Base-by-base conservation (phyloP, 2,113 vertebrate genomes). In the Recurvirostra avosetta region DNA sequence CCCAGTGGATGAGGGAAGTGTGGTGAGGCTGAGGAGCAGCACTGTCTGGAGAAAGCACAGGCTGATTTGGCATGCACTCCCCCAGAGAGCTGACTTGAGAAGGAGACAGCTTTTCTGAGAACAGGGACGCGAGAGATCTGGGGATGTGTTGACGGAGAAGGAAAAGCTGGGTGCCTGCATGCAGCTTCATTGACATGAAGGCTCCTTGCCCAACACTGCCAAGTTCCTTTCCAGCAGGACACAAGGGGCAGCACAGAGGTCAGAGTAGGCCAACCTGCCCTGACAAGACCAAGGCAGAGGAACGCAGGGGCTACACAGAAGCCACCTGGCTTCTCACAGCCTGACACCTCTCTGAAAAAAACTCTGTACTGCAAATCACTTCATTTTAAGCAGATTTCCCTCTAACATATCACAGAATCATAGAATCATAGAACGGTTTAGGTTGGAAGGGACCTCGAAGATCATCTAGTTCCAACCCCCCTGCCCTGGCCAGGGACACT, bases 81-180 rank as follows among this genome's bases (percentile, higher is more conserved):
- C 16, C 8, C 21, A 20, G 71, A 74, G 45, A 55, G 50, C 58
- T 88, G 75, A 53, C 7, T 45, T 45, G 75, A 70, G 76, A 82
- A 78, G 53, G 36, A 92, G 41, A 83, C 41, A 50, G 82, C 38
- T 93, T 80, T 87, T 77, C 83, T 72, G 52, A 72, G 80, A 95
- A 71, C 15, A 41, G 45, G 13, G n/a, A 89, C n/a, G 19, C 0
- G 1, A 66, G 38, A 80, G 41, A 74, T 58, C 38, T 8, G 7
- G 43, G 26, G 22, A 85, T 43, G 38, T 36, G 29, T 11, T 78
- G 47, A 55, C 4, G 6, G 32, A 74, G n/a, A 59, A 84, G 59
- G 45, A 90, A 86, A 87, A 88, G 43, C 38, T 55, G 47, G 8
- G 55, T 67, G 55, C 12, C 55, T 66, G 40, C 41, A 65, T 20